These are phyloP conservation scores for Phylloscopus whistleri DNA, from an alignment of 2,113 vertebrate species.

Conservation along the genomic window DNA sequence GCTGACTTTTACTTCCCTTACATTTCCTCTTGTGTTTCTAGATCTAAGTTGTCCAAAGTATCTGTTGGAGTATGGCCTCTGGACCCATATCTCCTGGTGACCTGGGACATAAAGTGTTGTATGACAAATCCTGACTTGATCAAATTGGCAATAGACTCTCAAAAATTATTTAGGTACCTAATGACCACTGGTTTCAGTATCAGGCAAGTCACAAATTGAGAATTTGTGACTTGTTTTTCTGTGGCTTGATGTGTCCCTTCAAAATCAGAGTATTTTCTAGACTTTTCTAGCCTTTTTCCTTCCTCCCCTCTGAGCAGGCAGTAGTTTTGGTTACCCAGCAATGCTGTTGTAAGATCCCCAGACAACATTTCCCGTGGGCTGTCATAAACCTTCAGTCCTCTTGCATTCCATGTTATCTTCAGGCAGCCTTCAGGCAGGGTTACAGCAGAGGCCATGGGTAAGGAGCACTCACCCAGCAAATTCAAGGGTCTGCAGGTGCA, in stretches of 20 bases:
- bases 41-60: background rate
- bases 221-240: background rate
- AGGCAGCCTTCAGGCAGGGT: background rate
- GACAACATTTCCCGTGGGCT: background rate
- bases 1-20: background rate
- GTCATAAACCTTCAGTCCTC: background rate
- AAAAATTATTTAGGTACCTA: background rate
- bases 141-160: background rate
- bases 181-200: background rate
- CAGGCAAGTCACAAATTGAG: background rate
- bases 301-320: background rate
- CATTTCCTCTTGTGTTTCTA: background rate
- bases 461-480: background rate
- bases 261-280: background rate
- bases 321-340: background rate
- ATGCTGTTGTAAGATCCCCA: background rate
- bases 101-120: background rate
- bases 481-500: background rate
- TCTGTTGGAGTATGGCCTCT: background rate
- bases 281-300: background rate
- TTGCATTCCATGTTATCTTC: background rate
- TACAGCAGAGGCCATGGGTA: background rate
- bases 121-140: background rate
- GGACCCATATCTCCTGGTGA: background rate
- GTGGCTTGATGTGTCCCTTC: background rate